Base-by-base conservation (phyloP, 2,797 vertebrate species). In the Bryconaethiops microstoma region DNA sequence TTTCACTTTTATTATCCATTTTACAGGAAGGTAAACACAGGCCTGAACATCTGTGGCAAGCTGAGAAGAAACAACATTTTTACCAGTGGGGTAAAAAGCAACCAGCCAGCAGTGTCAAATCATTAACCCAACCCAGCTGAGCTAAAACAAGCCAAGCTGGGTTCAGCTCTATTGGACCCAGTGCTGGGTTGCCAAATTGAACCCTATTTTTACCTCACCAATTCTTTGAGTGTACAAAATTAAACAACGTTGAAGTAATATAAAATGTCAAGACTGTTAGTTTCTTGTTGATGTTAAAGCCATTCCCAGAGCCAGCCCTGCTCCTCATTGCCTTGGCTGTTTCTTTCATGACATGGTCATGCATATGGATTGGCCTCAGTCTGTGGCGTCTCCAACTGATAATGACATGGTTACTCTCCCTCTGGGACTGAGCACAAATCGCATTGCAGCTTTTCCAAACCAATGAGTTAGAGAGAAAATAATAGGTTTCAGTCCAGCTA, bases 391-490 rank as follows among this genome's bases (percentile, higher is more conserved):
- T 50, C 21, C 21, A 23, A 17, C 23, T 35, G 69, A 71, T 29
- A 71, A 54, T 71, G 68, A 70, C 68, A 70, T 70, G 48, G 48
- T 54, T 17, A 7, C 23, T 54, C 14, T 29, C 23, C 48, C 69
- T 71, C 69, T 71, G 23, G 69, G 62, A 64, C 6, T 39, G 62
- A 64, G 21, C 23, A 0, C 13, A 23, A 21, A n/a, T n/a, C 17
- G 23, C 5, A 52, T 50, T 54, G 12, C 6, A 6, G 16, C 23
- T 52, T 17, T 71, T 54, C 69, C 14, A 25, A 35, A 54, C 23
- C 48, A 71, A 4, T 19, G 14, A 54, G 48, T 12, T 70, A 35
- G 48, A 54, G 23, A 71, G 10, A 71, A 35, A 71, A 71, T 23
- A 70, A 50, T 4, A 29, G 39, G 14, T 69, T 71, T 29, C 21